Base-by-base conservation (phyloP, 2,113 vertebrate genomes). In the Tiliqua scincoides region DNA sequence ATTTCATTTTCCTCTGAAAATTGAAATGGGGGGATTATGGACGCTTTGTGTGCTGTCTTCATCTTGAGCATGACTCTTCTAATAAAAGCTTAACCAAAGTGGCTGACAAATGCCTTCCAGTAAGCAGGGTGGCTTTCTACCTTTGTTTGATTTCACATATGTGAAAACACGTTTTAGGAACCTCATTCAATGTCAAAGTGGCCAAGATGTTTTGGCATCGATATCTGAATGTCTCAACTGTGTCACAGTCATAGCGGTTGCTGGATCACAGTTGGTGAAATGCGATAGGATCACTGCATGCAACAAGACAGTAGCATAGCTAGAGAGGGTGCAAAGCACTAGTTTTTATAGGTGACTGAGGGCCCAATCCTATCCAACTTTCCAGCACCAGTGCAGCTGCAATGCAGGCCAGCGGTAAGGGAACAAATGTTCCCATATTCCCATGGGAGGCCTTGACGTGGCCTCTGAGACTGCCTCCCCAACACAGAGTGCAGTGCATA, bases 41-140 rank as follows among this genome's bases (percentile, higher is more conserved):
- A 21, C 65, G 54, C 20, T 78, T 3, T 57, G 75, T 1, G 0
- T 78, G 8, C 3, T 89, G 3, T 32, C 62, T 32, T 76, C 27
- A 32, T 30, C 7, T 15, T 2, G 25, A 37, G 37, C n/a, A 91
- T 88, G 20, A 1, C 9, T 0, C 62, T 74, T 57, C 30, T 48
- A 70, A 85, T 65, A 90, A 65, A 67, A 20, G 3, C 3, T 86
- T 62, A 81, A 11, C 14, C 10, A 1, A 23, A 65, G 4, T 77
- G 70, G 62, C 71, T 87, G 78, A 67, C 23, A 91, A 70, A 81
- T 86, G 84, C 86, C 12, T 63, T 11, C 5, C 84, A 85, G 6
- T 4, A 88, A 76, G 52, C 17, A 70, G n/a, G n/a, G n/a, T n/a
- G n/a, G n/a, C n/a, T 5, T 79, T 79, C 3, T 4, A 23, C 17